These are phyloP conservation scores for Sarcophaga caerulescens DNA, from an alignment of 2,888 invertebrate genomes.

Conservation along the genomic window DNA sequence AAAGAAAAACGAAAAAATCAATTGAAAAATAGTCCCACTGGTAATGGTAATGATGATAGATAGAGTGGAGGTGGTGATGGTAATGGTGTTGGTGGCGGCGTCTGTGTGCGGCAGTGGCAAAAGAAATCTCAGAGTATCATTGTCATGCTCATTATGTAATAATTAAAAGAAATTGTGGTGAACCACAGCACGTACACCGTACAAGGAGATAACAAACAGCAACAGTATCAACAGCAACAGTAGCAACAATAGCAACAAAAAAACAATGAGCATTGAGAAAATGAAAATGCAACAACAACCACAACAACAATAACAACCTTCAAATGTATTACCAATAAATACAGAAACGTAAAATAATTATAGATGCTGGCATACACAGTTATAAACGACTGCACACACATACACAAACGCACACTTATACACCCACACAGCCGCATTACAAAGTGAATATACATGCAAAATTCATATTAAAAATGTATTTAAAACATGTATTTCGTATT, in stretches of 20 bases:
- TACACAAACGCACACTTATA: not conserved
- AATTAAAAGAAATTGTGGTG: constrained; percentile 61
- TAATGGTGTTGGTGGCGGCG: not conserved
- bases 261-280: too few relatives aligned
- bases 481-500: not conserved
- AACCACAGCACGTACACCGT: constrained; percentile 47
- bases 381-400: not conserved
- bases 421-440: too few relatives aligned
- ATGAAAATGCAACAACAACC: not conserved
- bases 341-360: constrained; percentile 10
- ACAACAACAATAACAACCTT: constrained; percentile 25
- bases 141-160: constrained; percentile 54
- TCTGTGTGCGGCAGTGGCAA: not conserved
- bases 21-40: constrained; percentile 16
- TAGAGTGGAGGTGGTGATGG: not conserved
- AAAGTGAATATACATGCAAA: too few relatives aligned
- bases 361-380: not conserved
- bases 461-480: not conserved
- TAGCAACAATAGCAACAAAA: not conserved
- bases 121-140: constrained; percentile 45
- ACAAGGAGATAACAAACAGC: not conserved
- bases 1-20: constrained; percentile 15
- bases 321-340: constrained; percentile 39
- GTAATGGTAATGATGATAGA: not conserved
- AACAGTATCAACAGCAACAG: not conserved